Evolutionary conservation across 2,113 vertebrate species (phyloP).

Genomic region (Menura novaehollandiae): DNA sequence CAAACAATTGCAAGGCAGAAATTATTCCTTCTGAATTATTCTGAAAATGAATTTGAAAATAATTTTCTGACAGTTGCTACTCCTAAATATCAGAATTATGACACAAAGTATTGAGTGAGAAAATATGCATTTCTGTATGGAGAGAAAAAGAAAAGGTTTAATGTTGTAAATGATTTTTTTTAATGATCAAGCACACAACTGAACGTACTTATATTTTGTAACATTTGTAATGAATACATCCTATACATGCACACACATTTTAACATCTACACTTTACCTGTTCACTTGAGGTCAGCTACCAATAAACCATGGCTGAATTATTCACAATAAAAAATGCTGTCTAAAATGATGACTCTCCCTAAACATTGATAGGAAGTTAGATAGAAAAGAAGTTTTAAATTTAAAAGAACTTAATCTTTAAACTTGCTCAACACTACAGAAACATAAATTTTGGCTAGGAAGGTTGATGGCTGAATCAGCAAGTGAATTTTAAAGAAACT

Average conservation of each 20-base stretch:
- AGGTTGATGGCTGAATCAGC: not conserved
- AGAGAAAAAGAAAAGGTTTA: not conserved
- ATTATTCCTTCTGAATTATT: not conserved
- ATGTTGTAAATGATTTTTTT: not conserved
- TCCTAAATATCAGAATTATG: not conserved
- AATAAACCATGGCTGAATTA: not conserved
- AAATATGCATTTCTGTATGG: not conserved
- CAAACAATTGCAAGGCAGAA: not conserved
- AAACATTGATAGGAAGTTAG: not conserved
- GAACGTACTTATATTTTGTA: not conserved
- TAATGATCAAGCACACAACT: not conserved
- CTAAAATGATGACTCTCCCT: not conserved
- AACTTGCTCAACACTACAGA: not conserved
- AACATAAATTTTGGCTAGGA: conserved; percentile 29
- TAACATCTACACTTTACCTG: not conserved
- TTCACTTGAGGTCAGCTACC: not conserved
- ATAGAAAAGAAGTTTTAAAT: not conserved
- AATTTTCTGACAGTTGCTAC: not conserved
- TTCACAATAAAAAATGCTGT: not conserved
- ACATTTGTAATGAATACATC: not conserved
- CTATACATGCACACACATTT: not conserved
- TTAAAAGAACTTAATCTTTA: not conserved
- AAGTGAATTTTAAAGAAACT: not conserved
- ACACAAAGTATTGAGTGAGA: not conserved
- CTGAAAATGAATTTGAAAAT: not conserved